A percentile compares a stretch with the other conserved stretches of the same genome.
These are phyloP conservation scores for Vireo griseus DNA, from an alignment of 2,797 vertebrate species.

Conservation along the genomic window DNA sequence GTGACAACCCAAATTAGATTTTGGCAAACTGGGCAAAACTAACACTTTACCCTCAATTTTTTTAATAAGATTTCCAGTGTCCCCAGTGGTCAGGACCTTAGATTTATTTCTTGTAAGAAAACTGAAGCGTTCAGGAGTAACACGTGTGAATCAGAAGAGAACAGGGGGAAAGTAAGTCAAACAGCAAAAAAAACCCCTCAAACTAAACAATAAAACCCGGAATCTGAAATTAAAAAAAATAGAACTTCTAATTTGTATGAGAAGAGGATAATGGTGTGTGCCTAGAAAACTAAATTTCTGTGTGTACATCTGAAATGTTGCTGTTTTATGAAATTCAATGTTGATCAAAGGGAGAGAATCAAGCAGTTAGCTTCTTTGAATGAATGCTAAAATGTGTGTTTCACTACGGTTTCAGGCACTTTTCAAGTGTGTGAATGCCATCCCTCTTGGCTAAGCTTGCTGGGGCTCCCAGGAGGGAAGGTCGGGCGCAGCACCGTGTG, in stretches of 20 bases:
- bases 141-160: background rate
- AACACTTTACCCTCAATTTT: background rate
- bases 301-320: background rate
- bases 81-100: background rate
- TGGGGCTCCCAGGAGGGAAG: background rate
- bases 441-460: background rate
- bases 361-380: background rate
- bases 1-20: conserved; percentile 25
- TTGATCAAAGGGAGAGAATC: background rate
- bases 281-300: background rate
- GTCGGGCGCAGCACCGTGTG: fast-evolving
- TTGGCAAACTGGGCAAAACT: conserved; percentile 19
- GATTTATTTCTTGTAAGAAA: background rate
- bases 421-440: background rate
- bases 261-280: background rate
- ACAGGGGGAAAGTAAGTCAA: background rate
- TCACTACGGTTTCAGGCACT: background rate
- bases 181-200: background rate
- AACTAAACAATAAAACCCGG: background rate
- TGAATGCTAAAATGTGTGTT: background rate
- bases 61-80: background rate
- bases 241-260: background rate
- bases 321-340: background rate
- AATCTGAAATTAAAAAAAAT: no score
- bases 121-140: background rate